Conservation (phyloP, 2,113 vertebrate genomes). For the Gorsachius goisagi region DNA sequence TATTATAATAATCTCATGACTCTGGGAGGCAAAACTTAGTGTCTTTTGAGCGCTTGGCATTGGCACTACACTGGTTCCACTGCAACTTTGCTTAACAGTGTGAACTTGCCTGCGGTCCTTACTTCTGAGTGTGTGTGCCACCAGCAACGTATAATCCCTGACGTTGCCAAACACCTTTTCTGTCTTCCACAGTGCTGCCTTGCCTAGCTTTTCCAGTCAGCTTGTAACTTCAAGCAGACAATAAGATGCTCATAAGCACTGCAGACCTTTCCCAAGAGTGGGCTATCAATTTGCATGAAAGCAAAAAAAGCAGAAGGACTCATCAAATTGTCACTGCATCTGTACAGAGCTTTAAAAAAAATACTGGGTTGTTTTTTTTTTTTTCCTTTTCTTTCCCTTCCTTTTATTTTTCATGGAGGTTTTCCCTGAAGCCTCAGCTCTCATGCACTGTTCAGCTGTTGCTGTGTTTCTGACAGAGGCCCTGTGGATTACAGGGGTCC, state of each 20-base stretch:
- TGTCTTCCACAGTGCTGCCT: not conserved
- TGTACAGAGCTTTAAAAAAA: conserved; percentile 6
- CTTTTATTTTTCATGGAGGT: conserved; percentile 62
- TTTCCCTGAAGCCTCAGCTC: conserved; percentile 51
- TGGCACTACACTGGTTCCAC: not conserved
- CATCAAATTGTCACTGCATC: conserved; percentile 50
- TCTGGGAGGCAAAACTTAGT: not conserved
- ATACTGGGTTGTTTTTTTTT: accelerated
- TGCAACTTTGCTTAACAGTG: not conserved
- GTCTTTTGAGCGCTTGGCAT: not conserved
- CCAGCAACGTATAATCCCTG: not conserved
- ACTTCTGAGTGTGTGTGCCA: not conserved
- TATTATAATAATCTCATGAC: not conserved
- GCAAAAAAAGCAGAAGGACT: conserved; percentile 7
- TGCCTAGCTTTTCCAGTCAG: not conserved
- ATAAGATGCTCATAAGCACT: not conserved
- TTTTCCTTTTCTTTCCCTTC: not conserved
- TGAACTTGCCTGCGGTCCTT: not conserved
- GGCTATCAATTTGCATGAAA: conserved; percentile 44
- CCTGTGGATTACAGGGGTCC: conserved; percentile 12
- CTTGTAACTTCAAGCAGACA: conserved; percentile 19
- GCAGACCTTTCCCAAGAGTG: conserved; percentile 29
- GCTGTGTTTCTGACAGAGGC: conserved; percentile 17
- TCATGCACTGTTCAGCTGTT: conserved; percentile 53
- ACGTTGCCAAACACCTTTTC: not conserved